Percentiles rank a stretch among this genome's conserved stretches.
Conservation (phyloP, 2,113 vertebrate genomes). For the Scalopus aquaticus region DNA sequence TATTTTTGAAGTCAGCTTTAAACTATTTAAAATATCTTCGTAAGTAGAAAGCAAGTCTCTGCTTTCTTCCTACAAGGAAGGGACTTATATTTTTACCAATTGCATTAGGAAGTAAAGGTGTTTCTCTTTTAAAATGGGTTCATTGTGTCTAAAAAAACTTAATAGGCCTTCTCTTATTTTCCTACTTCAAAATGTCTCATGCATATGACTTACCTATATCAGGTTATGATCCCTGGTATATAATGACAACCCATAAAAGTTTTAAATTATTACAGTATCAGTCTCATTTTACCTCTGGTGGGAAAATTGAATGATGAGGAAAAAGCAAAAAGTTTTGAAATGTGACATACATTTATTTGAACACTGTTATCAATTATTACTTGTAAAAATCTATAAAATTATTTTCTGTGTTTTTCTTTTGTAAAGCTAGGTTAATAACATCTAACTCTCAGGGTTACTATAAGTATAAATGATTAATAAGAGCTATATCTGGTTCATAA, state of each 20-base stretch:
- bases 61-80: not conserved
- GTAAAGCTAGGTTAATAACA: conserved; percentile 46
- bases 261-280: not conserved
- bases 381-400: not conserved
- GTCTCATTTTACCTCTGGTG: not conserved
- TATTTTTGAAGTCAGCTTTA: not conserved
- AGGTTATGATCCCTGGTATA: not conserved
- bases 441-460: not conserved
- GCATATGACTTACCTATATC: not conserved
- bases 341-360: not conserved
- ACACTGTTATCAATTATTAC: not conserved
- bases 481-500: not conserved
- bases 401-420: not conserved
- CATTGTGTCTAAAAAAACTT: not conserved
- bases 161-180: not conserved
- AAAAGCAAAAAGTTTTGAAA: not conserved
- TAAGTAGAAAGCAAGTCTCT: not conserved
- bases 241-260: not conserved
- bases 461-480: conserved; percentile 63
- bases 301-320: not conserved
- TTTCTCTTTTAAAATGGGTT: not conserved
- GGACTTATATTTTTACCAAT: not conserved
- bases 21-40: not conserved
- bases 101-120: not conserved
- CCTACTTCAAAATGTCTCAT: not conserved